Conservation (phyloP, 1,140 invertebrate genomes). For the Drosophila pseudoobscura region DNA sequence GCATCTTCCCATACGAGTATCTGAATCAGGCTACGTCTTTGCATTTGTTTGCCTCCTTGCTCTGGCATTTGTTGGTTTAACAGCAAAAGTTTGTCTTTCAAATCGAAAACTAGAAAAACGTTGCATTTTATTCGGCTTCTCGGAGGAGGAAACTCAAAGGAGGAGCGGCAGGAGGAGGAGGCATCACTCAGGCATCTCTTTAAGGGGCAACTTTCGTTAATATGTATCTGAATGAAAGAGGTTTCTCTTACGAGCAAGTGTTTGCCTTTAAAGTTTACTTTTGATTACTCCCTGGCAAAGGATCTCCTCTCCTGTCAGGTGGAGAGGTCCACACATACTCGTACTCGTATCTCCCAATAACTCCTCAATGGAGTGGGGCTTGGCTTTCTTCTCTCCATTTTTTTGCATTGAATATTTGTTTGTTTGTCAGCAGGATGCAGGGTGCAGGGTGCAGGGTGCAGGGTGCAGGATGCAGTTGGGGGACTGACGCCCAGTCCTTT, state of each 20-base stretch:
- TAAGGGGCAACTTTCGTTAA: constrained; percentile 46
- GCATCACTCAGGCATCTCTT: constrained; percentile 41
- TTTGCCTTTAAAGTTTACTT: constrained; percentile 24
- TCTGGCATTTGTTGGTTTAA: constrained; percentile 71
- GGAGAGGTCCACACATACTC: too few relatives aligned
- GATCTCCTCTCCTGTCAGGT: constrained; percentile 22
- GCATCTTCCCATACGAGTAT: constrained; percentile 27
- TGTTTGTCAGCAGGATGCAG: constrained; percentile 53
- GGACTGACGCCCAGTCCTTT: constrained; percentile 39
- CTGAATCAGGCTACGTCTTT: constrained; percentile 15
- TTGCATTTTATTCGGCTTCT: constrained; percentile 52
- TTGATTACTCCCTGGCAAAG: constrained; percentile 29
- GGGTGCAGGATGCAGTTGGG: constrained; percentile 17
- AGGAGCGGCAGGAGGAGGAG: neutral
- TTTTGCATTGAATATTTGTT: constrained; percentile 81
- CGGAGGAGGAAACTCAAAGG: neutral
- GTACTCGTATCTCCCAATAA: constrained; percentile 11
- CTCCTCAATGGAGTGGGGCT: constrained; percentile 47
- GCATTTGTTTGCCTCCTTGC: constrained; percentile 19
- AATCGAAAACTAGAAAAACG: constrained; percentile 81
- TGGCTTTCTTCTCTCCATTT: constrained; percentile 61
- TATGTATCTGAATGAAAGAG: constrained; percentile 19
- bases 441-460: constrained; percentile 7
- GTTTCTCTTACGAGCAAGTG: constrained; percentile 26
- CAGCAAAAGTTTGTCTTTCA: constrained; percentile 78